Percentiles rank a stretch among this genome's conserved stretches.
Evolutionary conservation across 2,888 invertebrate species (phyloP).

Genomic region (Drosophila monieri): DNA sequence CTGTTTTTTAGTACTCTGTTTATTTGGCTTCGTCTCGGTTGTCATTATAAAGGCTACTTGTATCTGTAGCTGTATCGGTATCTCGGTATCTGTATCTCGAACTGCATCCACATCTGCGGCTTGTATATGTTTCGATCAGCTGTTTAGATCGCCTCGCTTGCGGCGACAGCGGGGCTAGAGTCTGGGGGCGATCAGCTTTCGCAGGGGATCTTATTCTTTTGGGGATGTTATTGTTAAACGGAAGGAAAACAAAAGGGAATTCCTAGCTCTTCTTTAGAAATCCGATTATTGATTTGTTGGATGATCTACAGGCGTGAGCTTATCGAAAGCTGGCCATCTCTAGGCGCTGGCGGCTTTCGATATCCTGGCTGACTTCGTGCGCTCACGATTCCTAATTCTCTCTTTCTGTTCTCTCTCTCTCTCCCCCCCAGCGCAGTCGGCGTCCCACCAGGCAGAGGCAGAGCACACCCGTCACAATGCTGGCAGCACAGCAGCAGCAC

Average conservation of each 20-base stretch:
- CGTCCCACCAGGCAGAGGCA: constrained; percentile 5
- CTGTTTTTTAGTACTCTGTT: constrained; percentile 16
- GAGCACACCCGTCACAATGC: constrained; percentile 38
- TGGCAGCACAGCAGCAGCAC: constrained; percentile 57
- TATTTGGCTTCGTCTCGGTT: constrained; percentile 2
- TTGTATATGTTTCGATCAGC: constrained; percentile 23
- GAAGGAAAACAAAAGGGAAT: too few relatives aligned
- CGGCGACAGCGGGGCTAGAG: background rate
- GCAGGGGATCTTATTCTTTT: too few relatives aligned
- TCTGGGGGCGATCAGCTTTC: background rate
- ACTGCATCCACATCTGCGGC: background rate
- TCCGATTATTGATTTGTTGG: too few relatives aligned
- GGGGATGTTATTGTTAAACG: too few relatives aligned
- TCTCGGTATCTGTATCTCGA: background rate
- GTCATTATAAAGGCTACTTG: background rate
- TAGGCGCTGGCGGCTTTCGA: background rate
- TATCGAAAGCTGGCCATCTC: background rate
- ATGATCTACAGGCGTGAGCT: background rate
- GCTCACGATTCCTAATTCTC: background rate
- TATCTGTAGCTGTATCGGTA: background rate
- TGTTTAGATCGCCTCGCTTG: constrained; percentile 16
- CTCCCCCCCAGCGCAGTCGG: too few relatives aligned
- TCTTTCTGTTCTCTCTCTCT: background rate
- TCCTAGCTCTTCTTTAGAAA: too few relatives aligned
- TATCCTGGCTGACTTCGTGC: background rate